Percentiles rank a stretch among this genome's conserved stretches.
Evolutionary conservation across 2,888 invertebrate genomes (phyloP).

Genomic region (Idaea aversata): DNA sequence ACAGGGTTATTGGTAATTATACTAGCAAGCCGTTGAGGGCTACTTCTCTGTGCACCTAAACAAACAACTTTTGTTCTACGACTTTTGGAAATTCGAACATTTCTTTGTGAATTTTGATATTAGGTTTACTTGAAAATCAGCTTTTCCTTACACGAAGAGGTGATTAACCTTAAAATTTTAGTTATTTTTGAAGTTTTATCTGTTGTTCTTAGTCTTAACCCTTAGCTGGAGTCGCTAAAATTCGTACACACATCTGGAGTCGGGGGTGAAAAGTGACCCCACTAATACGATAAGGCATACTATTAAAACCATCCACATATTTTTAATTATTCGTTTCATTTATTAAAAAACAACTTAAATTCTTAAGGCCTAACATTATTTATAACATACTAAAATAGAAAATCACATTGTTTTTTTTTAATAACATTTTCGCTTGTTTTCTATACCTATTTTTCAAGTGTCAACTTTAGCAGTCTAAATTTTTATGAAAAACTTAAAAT

Average conservation of each 20-base stretch:
- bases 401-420: neutral
- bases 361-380: neutral
- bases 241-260: neutral
- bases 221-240: conserved; percentile 4
- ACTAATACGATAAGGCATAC: neutral
- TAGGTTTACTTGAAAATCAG: too few species aligned
- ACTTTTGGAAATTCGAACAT: too few species aligned
- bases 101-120: too few species aligned
- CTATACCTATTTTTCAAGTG: neutral
- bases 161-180: too few species aligned
- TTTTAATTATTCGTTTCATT: neutral
- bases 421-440: neutral
- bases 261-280: conserved; percentile 2
- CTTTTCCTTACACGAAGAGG: too few species aligned
- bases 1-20: too few species aligned
- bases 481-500: neutral
- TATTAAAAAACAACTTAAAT: neutral
- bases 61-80: too few species aligned
- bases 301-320: neutral
- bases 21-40: too few species aligned
- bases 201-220: neutral
- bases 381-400: neutral
- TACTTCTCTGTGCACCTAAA: too few species aligned
- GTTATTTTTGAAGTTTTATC: too few species aligned
- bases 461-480: neutral